Conservation (phyloP, 2,797 vertebrate genomes). For the Cichlasoma orientale region DNA sequence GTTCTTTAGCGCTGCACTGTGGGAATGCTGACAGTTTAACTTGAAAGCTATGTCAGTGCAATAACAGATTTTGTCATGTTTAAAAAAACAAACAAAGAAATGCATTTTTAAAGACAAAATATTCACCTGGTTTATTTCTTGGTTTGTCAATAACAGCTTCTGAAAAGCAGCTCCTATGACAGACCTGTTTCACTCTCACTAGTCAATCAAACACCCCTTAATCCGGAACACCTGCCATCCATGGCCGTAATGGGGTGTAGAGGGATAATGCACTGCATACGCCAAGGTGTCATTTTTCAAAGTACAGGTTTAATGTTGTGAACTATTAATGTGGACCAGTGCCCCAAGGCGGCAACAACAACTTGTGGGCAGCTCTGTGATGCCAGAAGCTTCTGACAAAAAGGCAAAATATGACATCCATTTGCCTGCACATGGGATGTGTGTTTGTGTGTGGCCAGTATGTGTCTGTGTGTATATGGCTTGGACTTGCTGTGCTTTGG, state of each 20-base stretch:
- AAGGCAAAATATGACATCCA: too few relatives aligned
- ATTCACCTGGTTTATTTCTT: neutral
- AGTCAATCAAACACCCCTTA: neutral
- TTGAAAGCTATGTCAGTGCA: neutral
- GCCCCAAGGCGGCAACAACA: neutral
- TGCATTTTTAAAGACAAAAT: neutral
- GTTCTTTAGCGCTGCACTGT: too few relatives aligned
- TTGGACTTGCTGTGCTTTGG: too few relatives aligned
- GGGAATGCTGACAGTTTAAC: too few relatives aligned
- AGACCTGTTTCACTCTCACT: neutral
- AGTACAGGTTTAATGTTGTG: neutral
- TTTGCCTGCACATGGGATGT: too few relatives aligned
- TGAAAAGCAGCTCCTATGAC: neutral
- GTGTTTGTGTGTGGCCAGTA: too few relatives aligned
- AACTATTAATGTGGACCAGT: neutral
- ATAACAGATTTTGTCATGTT: neutral
- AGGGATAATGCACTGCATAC: too few relatives aligned
- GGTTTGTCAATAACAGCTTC: neutral
- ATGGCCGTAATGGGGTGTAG: too few relatives aligned
- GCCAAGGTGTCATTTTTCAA: neutral
- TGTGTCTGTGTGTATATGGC: too few relatives aligned
- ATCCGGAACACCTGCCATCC: neutral
- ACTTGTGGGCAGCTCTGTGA: neutral
- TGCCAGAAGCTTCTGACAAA: too few relatives aligned
- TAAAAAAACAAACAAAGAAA: neutral